Evolutionary conservation across 2,113 vertebrate species (phyloP).

Genomic region (Cichladusa arquata): DNA sequence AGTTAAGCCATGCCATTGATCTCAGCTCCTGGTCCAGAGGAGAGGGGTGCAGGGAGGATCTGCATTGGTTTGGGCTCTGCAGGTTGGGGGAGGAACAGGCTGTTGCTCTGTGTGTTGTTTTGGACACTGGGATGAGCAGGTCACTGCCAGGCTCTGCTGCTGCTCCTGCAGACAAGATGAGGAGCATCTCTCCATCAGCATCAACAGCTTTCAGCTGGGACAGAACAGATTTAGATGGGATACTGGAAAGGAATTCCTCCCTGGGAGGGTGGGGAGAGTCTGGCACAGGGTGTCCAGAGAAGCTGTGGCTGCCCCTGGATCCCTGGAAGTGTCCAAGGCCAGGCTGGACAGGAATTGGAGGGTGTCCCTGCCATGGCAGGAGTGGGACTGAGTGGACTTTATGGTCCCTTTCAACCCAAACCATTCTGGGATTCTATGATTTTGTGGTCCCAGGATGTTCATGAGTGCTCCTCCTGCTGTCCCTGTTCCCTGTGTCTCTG

Average conservation of each 20-base stretch:
- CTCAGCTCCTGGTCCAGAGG: not conserved
- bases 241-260: not conserved
- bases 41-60: not conserved
- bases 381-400: not conserved
- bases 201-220: not conserved
- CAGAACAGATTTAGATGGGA: not conserved
- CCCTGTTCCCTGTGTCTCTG: accelerated
- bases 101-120: not conserved
- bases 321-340: not conserved
- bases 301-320: not conserved
- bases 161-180: not conserved
- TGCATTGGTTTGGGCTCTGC: not conserved
- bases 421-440: not conserved
- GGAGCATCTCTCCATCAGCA: not conserved
- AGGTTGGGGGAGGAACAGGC: not conserved
- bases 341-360: accelerated
- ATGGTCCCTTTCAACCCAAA: not conserved
- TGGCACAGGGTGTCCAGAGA: not conserved
- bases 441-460: not conserved
- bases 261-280: accelerated
- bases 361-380: not conserved
- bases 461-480: not conserved
- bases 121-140: not conserved
- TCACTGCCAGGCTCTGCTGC: not conserved
- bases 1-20: not conserved